Percentiles rank a stretch among this genome's conserved stretches.
phyloP scores from a whole-genome alignment of 2,113 vertebrate genomes.

The Tauraco erythrolophus region DNA sequence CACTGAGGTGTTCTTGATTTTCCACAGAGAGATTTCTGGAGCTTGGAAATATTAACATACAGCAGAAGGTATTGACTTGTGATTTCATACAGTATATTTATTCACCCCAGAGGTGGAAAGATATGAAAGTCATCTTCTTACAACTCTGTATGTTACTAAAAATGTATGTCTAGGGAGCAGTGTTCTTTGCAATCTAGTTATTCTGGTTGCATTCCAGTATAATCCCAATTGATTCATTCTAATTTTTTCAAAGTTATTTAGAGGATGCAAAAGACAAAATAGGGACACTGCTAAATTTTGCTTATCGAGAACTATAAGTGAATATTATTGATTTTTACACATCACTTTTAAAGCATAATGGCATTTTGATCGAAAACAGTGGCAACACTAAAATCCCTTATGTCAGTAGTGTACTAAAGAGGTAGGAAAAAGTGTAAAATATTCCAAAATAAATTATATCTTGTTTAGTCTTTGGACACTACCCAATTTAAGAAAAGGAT shows the following conservation, averaged over 20 bases:
- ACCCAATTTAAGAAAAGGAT: background rate
- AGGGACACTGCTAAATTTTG: background rate
- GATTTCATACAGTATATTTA: background rate
- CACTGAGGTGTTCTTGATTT: background rate
- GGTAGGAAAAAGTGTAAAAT: background rate
- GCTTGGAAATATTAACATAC: background rate
- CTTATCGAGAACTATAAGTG: background rate
- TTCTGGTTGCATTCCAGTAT: background rate
- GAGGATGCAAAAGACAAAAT: background rate
- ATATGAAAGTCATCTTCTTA: background rate
- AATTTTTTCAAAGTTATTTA: background rate
- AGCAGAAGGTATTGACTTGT: background rate
- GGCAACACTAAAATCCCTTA: background rate
- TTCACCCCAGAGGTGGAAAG: background rate
- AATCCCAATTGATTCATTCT: background rate
- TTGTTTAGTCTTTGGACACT: background rate
- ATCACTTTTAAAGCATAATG: background rate
- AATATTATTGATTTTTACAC: background rate
- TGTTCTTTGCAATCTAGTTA: background rate
- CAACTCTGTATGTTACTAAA: background rate
- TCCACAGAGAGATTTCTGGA: background rate
- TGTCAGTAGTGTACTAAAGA: background rate
- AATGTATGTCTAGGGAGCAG: background rate
- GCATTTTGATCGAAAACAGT: background rate
- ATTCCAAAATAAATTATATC: background rate